These are phyloP conservation scores for Pachymerium ferrugineum DNA, from an alignment of 2,888 invertebrate species.

Conservation along the genomic window DNA sequence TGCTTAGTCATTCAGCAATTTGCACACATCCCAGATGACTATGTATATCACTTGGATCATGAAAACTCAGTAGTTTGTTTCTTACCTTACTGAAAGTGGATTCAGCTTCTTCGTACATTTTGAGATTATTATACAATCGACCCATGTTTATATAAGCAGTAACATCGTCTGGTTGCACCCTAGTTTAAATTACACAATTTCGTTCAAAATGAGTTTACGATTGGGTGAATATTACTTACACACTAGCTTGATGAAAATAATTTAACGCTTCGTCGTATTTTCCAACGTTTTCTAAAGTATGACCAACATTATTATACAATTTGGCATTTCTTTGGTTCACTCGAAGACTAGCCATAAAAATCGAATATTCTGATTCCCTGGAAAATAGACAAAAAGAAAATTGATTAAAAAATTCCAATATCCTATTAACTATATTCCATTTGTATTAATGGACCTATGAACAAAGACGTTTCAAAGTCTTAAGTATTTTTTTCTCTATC, in stretches of 20 bases:
- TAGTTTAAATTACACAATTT: too few species aligned
- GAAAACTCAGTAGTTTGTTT: too few species aligned
- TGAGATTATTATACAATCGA: conserved; percentile 85
- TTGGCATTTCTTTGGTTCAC: conserved; percentile 86
- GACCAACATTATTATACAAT: conserved; percentile 94
- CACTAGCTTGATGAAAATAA: conserved; percentile 61
- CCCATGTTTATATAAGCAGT: conserved; percentile 97
- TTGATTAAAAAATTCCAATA: neutral
- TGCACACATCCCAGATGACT: too few species aligned
- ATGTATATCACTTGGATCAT: too few species aligned
- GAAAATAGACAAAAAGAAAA: conserved; percentile 3
- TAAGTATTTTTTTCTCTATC: neutral
- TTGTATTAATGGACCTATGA: conserved; percentile 15
- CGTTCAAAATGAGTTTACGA: too few species aligned
- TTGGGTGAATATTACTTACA: conserved; percentile 8
- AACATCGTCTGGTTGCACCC: conserved; percentile 90
- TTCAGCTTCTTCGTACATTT: conserved; percentile 82
- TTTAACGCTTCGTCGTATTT: conserved; percentile 69
- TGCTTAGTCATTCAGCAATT: too few species aligned
- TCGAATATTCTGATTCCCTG: conserved; percentile 73
- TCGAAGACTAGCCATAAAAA: conserved; percentile 84
- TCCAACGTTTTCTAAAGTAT: conserved; percentile 77
- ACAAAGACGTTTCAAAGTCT: neutral
- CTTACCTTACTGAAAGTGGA: conserved; percentile 74
- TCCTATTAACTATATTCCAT: neutral